Percentiles rank a stretch among this genome's conserved stretches.
Evolutionary conservation across 2,113 vertebrate genomes (phyloP).

Genomic region (Neopipo cinnamomea): DNA sequence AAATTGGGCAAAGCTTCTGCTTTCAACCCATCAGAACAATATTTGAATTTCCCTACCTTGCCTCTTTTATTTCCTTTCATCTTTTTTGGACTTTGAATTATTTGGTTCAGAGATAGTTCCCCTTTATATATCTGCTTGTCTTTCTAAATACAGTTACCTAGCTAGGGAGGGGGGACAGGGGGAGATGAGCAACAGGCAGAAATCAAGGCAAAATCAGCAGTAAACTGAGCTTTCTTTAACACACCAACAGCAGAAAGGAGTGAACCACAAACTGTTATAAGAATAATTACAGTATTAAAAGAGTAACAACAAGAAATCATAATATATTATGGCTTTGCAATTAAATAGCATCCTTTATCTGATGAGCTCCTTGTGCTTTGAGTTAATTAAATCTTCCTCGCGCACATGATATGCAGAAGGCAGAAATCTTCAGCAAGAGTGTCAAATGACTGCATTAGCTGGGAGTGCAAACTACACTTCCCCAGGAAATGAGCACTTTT

Average conservation of each 20-base stretch:
- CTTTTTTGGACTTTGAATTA: not conserved
- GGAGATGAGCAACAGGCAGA: not conserved
- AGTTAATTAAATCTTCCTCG: slow-evolving; percentile 17
- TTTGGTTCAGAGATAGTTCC: not conserved
- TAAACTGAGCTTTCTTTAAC: not conserved
- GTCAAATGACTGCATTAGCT: not conserved
- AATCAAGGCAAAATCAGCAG: not conserved
- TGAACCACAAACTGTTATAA: not conserved
- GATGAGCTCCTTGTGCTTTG: not conserved
- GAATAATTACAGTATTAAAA: slow-evolving; percentile 3
- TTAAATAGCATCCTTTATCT: not conserved
- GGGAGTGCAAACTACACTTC: not conserved
- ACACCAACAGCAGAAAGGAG: not conserved
- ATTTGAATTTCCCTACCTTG: not conserved
- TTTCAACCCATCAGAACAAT: not conserved
- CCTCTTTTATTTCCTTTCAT: not conserved
- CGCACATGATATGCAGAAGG: not conserved
- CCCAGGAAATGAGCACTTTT: not conserved
- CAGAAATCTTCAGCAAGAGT: not conserved
- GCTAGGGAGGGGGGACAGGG: no score
- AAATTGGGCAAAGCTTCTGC: not conserved
- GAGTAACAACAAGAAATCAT: not conserved
- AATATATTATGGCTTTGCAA: not conserved
- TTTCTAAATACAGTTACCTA: not conserved
- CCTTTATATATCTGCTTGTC: not conserved